Evolutionary conservation across 2,888 invertebrate species (phyloP), one percentile per base, ranked within the genome.

Genomic region (Laspeyria flexula): DNA sequence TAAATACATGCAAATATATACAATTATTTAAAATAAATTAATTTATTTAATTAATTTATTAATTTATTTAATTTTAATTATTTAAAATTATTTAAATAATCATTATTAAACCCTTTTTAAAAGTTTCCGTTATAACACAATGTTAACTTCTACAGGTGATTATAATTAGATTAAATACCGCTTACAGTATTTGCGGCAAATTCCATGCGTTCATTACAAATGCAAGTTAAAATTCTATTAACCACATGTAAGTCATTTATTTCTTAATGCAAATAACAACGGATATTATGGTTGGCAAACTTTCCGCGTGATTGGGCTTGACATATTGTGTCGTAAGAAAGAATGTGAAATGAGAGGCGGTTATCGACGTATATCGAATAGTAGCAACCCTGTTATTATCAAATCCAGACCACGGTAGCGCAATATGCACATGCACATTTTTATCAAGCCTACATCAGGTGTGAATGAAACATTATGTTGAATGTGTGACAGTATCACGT

Each of bases 241-340:
- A 53, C 40, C 38, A 58, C 30, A 18, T 40, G 6, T 16, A 52
- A 52, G 45, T 55, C 42, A 58, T 54, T 55, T 54, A 59, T 71
- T 67, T 67, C 55, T 47, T 42, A 64, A 68, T 67, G 55, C 63
- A 61, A 65, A 67, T 65, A 57, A 48, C 51, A 62, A 44, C 73
- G 62, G 67, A 65, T 64, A 70, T 43, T 21, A 53, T 13, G 34
- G 72, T 68, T 71, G 42, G 43, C 12, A 49, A 57, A 64, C 42
- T 34, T 45, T 21, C 49, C 51, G 55, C 72, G 51, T 68, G 65
- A 68, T 68, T 59, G 59, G 37, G 4, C 7, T 9, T 4, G 31
- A 21, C 23, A 30, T 16, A 30, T 11, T 9, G 37, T 68, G 69
- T 71, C 31, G 68, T 43, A 68, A 68, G 48, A 55, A 53, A 31